Evolutionary conservation across 1,140 invertebrate genomes (phyloP).

Genomic region (Zelostemma sp.): DNA sequence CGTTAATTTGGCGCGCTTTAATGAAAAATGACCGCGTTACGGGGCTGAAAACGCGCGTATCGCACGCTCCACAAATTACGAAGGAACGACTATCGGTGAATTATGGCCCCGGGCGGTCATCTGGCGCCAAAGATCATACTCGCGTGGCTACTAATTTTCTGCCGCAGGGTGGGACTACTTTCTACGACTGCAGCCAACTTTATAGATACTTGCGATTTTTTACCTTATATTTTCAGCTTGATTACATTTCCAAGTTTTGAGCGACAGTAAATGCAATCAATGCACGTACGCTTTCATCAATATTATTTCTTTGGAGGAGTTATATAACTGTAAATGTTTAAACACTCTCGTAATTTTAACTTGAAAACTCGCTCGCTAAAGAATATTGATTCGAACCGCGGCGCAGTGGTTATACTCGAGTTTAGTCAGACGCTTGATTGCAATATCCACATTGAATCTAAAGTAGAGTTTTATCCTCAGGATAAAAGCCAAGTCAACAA

Average conservation of each 20-base stretch:
- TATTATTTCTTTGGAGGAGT: too few relatives aligned
- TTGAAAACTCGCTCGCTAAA: background rate
- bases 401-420: background rate
- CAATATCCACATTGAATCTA: too few relatives aligned
- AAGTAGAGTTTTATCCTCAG: too few relatives aligned
- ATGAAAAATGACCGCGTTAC: constrained; percentile 43
- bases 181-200: background rate
- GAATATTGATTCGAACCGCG: constrained; percentile 1
- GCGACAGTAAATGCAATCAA: too few relatives aligned
- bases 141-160: constrained; percentile 44
- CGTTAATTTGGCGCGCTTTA: constrained; percentile 51
- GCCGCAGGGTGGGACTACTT: too few relatives aligned
- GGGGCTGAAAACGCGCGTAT: constrained; percentile 20
- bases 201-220: background rate
- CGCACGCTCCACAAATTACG: constrained; percentile 49
- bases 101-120: constrained; percentile 49
- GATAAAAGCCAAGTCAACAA: too few relatives aligned
- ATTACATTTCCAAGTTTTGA: too few relatives aligned
- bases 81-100: constrained; percentile 41
- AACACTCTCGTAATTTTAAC: background rate
- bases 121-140: constrained; percentile 41
- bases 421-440: background rate
- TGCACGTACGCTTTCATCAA: too few relatives aligned
- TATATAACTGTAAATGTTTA: too few relatives aligned
- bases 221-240: too few relatives aligned